Evolutionary conservation across 2,888 invertebrate species (phyloP), one percentile per base, ranked within the genome.

Genomic region (Lepidocyrtinus sp.): DNA sequence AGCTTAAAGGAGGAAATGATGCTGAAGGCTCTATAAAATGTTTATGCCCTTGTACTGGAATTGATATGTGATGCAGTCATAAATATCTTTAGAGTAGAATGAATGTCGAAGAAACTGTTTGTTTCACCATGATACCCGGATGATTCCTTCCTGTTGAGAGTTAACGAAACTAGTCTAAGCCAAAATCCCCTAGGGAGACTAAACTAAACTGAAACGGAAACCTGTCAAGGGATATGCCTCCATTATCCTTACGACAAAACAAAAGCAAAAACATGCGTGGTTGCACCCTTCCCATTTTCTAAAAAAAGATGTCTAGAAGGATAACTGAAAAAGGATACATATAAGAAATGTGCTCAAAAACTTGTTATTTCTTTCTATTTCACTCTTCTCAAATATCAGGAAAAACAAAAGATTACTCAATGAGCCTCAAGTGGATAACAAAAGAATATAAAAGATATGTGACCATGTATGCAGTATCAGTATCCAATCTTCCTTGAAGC

Each of bases 181-280:
- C 78, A 68, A 73, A 78, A 78, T 78, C 73, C 78, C 78, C 78
- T 62, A 73, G 78, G 78, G 78, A 78, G 78, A 73, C 78, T 78
- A 72, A 78, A 78, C 78, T 78, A 78, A 78, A 78, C 78, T 78
- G 78, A 78, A 78, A 78, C 73, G 78, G 78, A 78, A 78, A 73
- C 78, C 78, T 78, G 78, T 78, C 78, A 78, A 73, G 78, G 78
- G 78, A 78, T 78, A 73, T 78, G 72, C 73, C 68, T 73, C 72
- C 78, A 78, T 78, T 72, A 78, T 73, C 69, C 46, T 36, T 36
- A 36, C 36, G 36, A 36, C 36, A 36, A 5, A 36, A 36, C 36
- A 36, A 36, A 36, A 36, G 36, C 36, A 36, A 36, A 36, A 36
- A 36, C 36, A 36, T 36, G 36, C 36, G 36, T 36, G 36, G 36